phyloP scores from a whole-genome alignment of 2,113 vertebrate genomes.

The Lonchura striata region DNA sequence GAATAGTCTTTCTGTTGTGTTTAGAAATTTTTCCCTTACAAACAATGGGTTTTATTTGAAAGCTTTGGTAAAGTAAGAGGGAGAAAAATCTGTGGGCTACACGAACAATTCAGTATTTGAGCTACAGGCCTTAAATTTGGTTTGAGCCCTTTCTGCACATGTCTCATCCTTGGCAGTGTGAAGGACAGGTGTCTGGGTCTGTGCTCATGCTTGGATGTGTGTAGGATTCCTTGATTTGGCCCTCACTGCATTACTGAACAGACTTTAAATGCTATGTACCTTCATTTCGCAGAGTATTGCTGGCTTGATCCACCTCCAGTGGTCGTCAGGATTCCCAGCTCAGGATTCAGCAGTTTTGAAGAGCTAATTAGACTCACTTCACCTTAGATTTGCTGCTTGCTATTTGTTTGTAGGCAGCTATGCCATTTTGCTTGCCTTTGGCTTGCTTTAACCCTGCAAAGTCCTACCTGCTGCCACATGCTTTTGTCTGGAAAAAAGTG shows the following conservation, averaged over 20 bases:
- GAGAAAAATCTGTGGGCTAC: background rate
- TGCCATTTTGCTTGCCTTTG: background rate
- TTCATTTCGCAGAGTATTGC: background rate
- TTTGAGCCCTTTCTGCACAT: background rate
- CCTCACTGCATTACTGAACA: background rate
- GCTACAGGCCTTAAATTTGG: background rate
- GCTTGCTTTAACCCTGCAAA: background rate
- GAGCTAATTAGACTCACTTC: background rate
- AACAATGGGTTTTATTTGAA: background rate
- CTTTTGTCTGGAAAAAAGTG: background rate
- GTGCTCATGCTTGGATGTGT: accelerated
- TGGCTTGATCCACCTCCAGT: background rate
- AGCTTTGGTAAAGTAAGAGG: background rate
- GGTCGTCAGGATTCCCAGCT: background rate
- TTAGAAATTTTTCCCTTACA: background rate
- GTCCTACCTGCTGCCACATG: background rate
- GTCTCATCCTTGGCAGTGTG: background rate
- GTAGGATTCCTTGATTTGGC: background rate
- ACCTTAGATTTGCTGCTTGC: background rate
- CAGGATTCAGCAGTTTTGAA: background rate
- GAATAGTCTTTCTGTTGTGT: background rate
- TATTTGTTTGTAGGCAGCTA: background rate
- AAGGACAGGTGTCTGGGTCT: background rate
- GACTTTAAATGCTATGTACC: background rate
- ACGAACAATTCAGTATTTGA: accelerated